These are phyloP conservation scores for Thalassaphorura encarpata DNA, from an alignment of 1,140 invertebrate species.

Conservation along the genomic window DNA sequence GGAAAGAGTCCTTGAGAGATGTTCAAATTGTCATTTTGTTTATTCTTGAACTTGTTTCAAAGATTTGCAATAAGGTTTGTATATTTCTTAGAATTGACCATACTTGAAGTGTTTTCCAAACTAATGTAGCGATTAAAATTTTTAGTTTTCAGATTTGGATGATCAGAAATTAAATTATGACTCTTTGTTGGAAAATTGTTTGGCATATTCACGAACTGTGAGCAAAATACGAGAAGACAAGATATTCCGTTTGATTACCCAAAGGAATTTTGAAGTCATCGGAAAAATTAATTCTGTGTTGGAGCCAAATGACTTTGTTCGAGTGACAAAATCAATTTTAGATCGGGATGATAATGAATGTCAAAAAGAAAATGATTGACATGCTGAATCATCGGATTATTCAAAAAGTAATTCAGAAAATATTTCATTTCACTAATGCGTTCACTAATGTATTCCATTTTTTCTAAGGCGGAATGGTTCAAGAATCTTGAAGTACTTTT, in stretches of 20 bases:
- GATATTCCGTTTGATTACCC: constrained; percentile 20
- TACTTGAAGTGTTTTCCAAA: too few species aligned
- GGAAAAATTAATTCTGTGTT: constrained; percentile 26
- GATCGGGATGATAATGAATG: constrained; percentile 10
- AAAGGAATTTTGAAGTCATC: constrained; percentile 28
- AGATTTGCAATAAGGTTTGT: constrained; percentile 22
- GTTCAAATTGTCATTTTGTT: constrained; percentile 23
- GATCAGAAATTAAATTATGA: constrained; percentile 13
- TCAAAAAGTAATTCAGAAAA: constrained; percentile 15
- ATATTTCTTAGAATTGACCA: too few species aligned
- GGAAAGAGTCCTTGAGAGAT: constrained; percentile 22
- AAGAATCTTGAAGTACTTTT: constrained; percentile 40
- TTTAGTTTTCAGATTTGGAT: constrained; percentile 12
- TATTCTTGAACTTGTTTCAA: constrained; percentile 20
- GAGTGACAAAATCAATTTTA: constrained; percentile 13
- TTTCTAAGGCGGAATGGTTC: constrained; percentile 28
- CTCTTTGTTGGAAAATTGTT: constrained; percentile 19
- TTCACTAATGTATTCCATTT: not conserved
- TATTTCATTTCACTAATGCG: not conserved
- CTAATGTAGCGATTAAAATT: too few species aligned
- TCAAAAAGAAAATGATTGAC: constrained; percentile 25
- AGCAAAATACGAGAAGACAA: constrained; percentile 18
- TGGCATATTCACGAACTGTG: constrained; percentile 17
- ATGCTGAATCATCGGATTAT: constrained; percentile 25
- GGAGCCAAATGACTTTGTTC: constrained; percentile 22